Evolutionary conservation across 2,113 vertebrate species (phyloP).

Genomic region (Columba janthina): DNA sequence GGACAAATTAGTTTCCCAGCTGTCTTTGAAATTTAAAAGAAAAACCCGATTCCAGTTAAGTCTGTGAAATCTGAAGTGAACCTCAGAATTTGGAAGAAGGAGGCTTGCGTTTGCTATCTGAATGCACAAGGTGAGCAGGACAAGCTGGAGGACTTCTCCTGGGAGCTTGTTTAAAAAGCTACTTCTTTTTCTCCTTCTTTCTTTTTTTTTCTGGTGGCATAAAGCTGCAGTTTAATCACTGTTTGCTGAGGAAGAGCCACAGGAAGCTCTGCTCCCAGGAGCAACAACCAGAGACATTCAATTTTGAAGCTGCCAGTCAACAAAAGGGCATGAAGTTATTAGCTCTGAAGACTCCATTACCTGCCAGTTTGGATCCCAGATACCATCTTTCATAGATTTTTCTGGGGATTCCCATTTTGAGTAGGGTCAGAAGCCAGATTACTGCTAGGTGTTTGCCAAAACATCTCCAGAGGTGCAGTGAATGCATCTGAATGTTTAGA

Average conservation of each 20-base stretch:
- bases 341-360: slow-evolving; percentile 59
- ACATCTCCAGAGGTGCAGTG: not conserved
- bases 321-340: slow-evolving; percentile 61
- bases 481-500: not conserved
- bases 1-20: not conserved
- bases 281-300: slow-evolving; percentile 62
- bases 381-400: slow-evolving; percentile 52
- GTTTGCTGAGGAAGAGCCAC: slow-evolving; percentile 42
- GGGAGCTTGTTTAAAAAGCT: slow-evolving; percentile 39
- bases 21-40: not conserved
- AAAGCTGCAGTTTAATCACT: slow-evolving; percentile 64
- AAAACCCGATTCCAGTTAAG: not conserved
- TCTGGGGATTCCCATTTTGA: slow-evolving; percentile 25
- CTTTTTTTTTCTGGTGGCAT: not conserved
- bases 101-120: not conserved
- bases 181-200: not conserved
- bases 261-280: slow-evolving; percentile 60
- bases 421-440: not conserved
- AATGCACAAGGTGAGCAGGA: not conserved
- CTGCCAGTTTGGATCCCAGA: slow-evolving; percentile 18
- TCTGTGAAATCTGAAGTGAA: not conserved
- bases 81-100: not conserved
- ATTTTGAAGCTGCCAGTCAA: slow-evolving; percentile 71
- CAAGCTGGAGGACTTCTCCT: not conserved
- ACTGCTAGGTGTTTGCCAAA: not conserved